Base-by-base conservation (phyloP, 2,797 vertebrate species). In the Diceros bicornis region DNA sequence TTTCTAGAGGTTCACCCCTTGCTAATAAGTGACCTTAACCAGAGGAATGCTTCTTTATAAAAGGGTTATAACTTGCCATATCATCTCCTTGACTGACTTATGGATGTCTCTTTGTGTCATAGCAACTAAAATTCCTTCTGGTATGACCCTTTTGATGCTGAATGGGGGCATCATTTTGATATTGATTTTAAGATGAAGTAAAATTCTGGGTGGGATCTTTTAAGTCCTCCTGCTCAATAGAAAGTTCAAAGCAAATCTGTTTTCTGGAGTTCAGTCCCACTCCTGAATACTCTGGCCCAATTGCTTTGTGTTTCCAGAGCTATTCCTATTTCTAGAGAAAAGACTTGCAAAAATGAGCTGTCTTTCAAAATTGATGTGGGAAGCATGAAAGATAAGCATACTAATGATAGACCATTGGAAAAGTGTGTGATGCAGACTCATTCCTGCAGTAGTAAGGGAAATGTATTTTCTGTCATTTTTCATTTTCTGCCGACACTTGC, bases 321-420 rank as follows among this genome's bases (percentile, higher is more conserved):
- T 78, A 72, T 64, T 96, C 34, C 93, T 90, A n/a, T 77, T 91
- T 72, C n/a, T 37, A 55, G n/a, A 23, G 57, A 77, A 77, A 6
- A 74, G 17, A 4, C 25, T 89, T 91, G 17, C 1, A 57, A 59
- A 92, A 83, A 62, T 61, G 13, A 79, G 7, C 20, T 89, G n/a
- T 1, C 41, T 66, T 91, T 72, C 20, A 72, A 88, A 82, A 61
- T 27, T 25, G 23, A 0, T 47, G 4, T n/a, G 21, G 21, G 20
- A 16, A 66, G 1, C 34, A 77, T 41, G 11, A 83, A 18, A 21
- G 17, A 57, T 55, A 66, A 20, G 10, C 29, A 2, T 4, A 10
- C 20, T 88, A 44, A 74, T 50, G 27, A 66, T 16, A 7, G 18
- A 52, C 47, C 57, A 16, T 2, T 25, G 10, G 44, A 34, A 83